phyloP scores from a whole-genome alignment of 2,113 vertebrate genomes.

The Oncorhynchus gorbuscha region DNA sequence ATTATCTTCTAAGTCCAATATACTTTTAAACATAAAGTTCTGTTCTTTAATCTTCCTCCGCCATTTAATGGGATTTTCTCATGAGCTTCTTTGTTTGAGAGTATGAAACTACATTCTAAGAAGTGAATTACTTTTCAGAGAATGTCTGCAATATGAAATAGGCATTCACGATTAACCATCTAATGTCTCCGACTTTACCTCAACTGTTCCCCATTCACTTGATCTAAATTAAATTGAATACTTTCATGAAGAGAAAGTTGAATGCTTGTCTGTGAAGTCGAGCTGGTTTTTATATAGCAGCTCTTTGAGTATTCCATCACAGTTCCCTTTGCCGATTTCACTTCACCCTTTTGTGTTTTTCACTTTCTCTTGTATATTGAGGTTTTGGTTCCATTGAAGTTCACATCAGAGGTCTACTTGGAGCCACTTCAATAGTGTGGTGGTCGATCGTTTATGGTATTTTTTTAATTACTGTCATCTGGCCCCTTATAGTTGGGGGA shows the following conservation, averaged over 20 bases:
- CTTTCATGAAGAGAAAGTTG: background rate
- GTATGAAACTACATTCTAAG: constrained; percentile 52
- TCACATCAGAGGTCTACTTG: background rate
- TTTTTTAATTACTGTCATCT: constrained; percentile 33
- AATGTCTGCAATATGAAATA: constrained; percentile 49
- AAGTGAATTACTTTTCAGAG: constrained; percentile 71
- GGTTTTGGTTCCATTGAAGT: background rate
- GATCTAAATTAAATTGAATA: background rate
- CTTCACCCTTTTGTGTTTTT: too few species aligned
- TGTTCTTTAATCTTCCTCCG: constrained; percentile 51
- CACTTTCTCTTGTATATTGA: constrained; percentile 10
- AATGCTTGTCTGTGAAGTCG: background rate
- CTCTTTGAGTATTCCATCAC: background rate
- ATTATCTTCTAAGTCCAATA: constrained; percentile 63
- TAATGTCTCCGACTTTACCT: constrained; percentile 34
- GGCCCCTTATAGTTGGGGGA: background rate
- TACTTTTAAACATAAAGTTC: constrained; percentile 8
- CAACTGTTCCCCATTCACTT: background rate
- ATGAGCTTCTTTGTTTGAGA: constrained; percentile 53
- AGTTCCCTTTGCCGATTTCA: background rate
- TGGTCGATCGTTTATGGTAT: constrained; percentile 8
- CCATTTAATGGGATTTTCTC: constrained; percentile 60
- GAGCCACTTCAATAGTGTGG: too few species aligned
- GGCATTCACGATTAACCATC: constrained; percentile 41
- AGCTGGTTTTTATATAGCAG: background rate